Evolutionary conservation across 2,113 vertebrate genomes (phyloP).

Genomic region (Thunnus maccoyii): DNA sequence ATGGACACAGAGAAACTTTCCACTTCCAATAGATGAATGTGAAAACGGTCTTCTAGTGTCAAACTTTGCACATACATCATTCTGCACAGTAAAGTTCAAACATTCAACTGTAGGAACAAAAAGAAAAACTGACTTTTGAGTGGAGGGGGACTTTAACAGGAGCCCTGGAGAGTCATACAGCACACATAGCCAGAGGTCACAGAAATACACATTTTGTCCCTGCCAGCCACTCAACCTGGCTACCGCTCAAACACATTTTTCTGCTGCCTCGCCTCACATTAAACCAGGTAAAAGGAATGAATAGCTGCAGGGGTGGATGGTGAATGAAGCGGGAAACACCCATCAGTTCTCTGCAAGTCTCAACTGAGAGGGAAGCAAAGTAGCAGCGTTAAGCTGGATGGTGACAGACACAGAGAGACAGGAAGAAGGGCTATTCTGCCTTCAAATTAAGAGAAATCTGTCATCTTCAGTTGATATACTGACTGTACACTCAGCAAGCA

Average conservation of each 20-base stretch:
- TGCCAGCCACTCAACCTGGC: slow-evolving; percentile 2
- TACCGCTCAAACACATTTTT: slow-evolving; percentile 38
- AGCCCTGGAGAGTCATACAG: neutral
- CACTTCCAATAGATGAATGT: too few relatives aligned
- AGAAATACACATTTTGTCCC: slow-evolving; percentile 17
- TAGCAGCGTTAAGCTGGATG: neutral
- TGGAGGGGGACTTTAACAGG: too few relatives aligned
- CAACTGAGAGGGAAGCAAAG: slow-evolving; percentile 38
- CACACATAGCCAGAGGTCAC: slow-evolving; percentile 33
- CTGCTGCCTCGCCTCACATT: slow-evolving; percentile 62
- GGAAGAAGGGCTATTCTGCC: rapidly evolving
- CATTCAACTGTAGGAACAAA: too few relatives aligned
- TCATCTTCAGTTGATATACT: too few relatives aligned
- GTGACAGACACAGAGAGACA: neutral
- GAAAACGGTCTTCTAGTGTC: too few relatives aligned
- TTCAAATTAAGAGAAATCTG: slow-evolving; percentile 52
- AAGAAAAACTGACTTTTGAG: too few relatives aligned
- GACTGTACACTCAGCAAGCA: too few relatives aligned
- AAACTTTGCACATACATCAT: too few relatives aligned
- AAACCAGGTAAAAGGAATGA: slow-evolving; percentile 71
- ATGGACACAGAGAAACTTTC: too few relatives aligned
- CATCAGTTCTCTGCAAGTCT: slow-evolving; percentile 66
- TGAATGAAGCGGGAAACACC: slow-evolving; percentile 68
- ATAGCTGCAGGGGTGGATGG: slow-evolving; percentile 68
- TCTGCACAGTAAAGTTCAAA: too few relatives aligned